Base-by-base conservation (phyloP, 2,797 vertebrate genomes). In the Darevskia mixta region DNA sequence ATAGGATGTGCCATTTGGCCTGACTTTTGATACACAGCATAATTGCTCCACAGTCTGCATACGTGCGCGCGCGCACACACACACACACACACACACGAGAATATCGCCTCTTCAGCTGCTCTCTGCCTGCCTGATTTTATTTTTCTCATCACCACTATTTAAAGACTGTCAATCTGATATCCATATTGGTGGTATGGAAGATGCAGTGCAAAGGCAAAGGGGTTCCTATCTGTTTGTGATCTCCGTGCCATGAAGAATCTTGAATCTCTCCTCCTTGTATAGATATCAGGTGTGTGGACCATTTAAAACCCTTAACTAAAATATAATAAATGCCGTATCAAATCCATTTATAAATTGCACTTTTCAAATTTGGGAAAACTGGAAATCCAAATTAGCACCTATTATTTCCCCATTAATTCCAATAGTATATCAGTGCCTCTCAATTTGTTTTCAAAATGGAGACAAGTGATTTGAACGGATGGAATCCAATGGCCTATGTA, bases 51-150 rank as follows among this genome's bases (percentile, higher is more conserved):
- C 1, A 3, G 23, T 43, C 29, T 90, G 66, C 69, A 49, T 35
- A 29, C 88, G 55, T 67, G 8, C 11, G 38, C 4, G 4, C 10
- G 0, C 1, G 1, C 18, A 23, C 61, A 23, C 6, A 27, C n/a
- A 17, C 35, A 32, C 18, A n/a, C 61, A 23, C 6, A 27, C n/a
- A 69, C 35, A 82, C 86, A 88, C 82, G 90, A 83, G 93, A 92
- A 86, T 10, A 61, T 61, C 79, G 25, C 35, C 88, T 80, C 61
- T 91, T 83, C 79, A 76, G 0, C 29, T 83, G 1, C 23, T 6
- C 3, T 43, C 0, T 18, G 1, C 35, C 0, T 45, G 32, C 9
- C 76, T 0, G 0, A 11, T 10, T 90, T 90, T 41, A 77, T 35
- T 43, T 35, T 79, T 89, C 87, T 83, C 81, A 8, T 3, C 58